Conservation (phyloP, 2,888 invertebrate species). For the Chalcis sispes region DNA sequence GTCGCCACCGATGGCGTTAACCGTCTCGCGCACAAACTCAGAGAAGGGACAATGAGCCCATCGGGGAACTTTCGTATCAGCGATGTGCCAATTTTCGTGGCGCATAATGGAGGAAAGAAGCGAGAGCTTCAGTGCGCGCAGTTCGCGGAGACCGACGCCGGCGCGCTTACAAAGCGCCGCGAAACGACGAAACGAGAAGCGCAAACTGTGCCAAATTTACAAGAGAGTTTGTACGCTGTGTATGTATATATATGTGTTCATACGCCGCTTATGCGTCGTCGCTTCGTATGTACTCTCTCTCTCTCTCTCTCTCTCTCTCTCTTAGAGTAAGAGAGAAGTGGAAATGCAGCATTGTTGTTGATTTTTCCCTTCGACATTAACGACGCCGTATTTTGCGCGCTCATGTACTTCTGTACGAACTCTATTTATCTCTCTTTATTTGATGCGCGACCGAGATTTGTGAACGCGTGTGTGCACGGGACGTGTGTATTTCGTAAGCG, state of each 20-base stretch:
- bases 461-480: background rate
- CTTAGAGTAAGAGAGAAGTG: no score
- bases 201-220: conserved; percentile 67
- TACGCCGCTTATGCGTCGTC: no score
- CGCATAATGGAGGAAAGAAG: conserved; percentile 65
- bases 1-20: no score
- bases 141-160: background rate
- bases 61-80: conserved; percentile 69
- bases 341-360: conserved; percentile 56
- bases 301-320: no score
- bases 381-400: no score
- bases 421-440: no score
- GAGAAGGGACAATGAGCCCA: conserved; percentile 46
- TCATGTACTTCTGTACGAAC: no score
- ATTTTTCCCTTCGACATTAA: conserved; percentile 24
- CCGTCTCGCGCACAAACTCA: background rate
- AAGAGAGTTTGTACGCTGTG: conserved; percentile 56
- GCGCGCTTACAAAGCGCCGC: background rate
- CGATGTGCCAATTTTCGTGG: conserved; percentile 69
- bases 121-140: conserved; percentile 18
- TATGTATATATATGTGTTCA: conserved; percentile 13
- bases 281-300: no score
- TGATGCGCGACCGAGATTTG: background rate
- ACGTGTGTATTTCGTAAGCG: background rate
- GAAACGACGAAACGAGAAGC: no score